Base-by-base conservation (phyloP, 2,888 invertebrate species). In the Adineta ricciae region DNA sequence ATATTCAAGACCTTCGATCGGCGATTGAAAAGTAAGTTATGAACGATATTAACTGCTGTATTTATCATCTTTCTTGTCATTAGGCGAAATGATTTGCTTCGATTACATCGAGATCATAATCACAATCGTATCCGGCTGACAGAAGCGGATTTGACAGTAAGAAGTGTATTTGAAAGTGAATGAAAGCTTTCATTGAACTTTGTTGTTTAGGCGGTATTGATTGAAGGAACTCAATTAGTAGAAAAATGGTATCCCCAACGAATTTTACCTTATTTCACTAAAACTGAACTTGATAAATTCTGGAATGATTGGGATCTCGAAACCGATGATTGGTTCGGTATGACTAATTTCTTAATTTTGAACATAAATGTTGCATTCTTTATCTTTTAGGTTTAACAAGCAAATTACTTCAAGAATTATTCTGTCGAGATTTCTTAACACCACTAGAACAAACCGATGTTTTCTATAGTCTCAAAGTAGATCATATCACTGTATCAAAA, bases 381-480 rank as follows among this genome's bases (percentile, higher is more conserved):
- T 50, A n/a, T 56, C 46, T 87, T 87, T 24, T 87, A 90, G 90
- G 95, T 85, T 92, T 96, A 84, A 95, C 96, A 21, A 94, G 94
- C 87, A 93, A 95, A 88, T 93, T 95, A 88, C 94, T 95, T 88
- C 94, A 94, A 5, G 95, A 96, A 91, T 93, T 94, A 86, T 95
- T 95, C 90, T 94, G 94, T 88, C 91, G 94, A 88, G 94, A 94
- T 89, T 94, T 95, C 89, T 91, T 95, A 83, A 94, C 94, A 84
- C 95, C 95, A 1, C 91, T 95, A 86, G 94, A 94, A 90, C 94
- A 94, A 88, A 92, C 93, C 9, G 94, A 95, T 89, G 94, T 94
- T n/a, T 93, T 93, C 89, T 95, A 94, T 90, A 93, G 93, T 88
- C 91, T 95, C 85, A 94, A 94, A 90, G 92, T 91, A 87, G 93